Evolutionary conservation across 2,797 vertebrate species (phyloP), one percentile per base, ranked within the genome.

Genomic region (Enteromius thamalakanensis): DNA sequence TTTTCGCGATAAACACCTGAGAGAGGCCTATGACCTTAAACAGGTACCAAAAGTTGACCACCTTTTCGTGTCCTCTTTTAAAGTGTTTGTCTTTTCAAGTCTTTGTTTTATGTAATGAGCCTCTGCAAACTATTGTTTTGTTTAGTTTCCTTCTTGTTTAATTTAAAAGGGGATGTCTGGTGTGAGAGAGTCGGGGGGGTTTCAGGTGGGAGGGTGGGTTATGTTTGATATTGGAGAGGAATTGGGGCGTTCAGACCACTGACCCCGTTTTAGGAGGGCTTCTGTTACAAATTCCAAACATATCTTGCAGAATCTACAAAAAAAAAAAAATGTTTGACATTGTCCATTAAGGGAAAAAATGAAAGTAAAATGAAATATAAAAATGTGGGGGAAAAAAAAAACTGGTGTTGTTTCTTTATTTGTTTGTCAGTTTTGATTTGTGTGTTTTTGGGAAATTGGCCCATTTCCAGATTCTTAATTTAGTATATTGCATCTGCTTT

Each of bases 221-320:
- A 71, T 82, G n/a, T 74, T 74, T 69, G 47, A 53, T 34, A 37
- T 42, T 40, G 47, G 68, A 77, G 68, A 70, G 67, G 68, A 40
- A 51, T 74, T 10, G 47, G 69, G 42, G 34, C 47, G 29, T 83
- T 77, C 42, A 65, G 81, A 82, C 75, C 75, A 78, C 19, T 69
- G 37, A 82, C 82, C 85, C 58, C 65, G 45, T 60, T 82, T 80
- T 51, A 62, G 67, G n/a, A 80, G 87, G 89, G 89, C 87, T 89
- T 91, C 85, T 89, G 91, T 91, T 90, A 77, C 49, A 76, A 86
- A 88, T 90, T 92, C 89, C 79, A 89, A 92, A 92, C 93, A 93
- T 94, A 94, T 94, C 93, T 93, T 89, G 84, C 91, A 90, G 92
- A 94, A 93, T 92, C 91, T 93, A 93, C 93, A 32, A 91, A 26